phyloP scores from a whole-genome alignment of 2,113 vertebrate genomes.

The Stigmatopora nigra region DNA sequence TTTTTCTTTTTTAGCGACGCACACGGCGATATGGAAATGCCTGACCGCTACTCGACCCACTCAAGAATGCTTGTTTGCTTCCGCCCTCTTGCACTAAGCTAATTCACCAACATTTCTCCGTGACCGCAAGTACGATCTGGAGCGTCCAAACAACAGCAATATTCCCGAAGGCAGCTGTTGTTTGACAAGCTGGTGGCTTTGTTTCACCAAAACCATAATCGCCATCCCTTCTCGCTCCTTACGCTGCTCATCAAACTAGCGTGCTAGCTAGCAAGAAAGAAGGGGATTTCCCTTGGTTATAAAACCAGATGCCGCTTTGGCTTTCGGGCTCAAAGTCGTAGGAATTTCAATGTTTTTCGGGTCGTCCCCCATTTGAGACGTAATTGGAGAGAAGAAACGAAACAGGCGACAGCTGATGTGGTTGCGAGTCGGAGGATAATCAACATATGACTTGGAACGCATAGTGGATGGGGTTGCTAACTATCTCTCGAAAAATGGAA shows the following conservation, averaged over 20 bases:
- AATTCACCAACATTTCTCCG: constrained; percentile 37
- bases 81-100: constrained; percentile 16
- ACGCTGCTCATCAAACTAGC: constrained; percentile 23
- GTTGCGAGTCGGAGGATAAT: constrained; percentile 43
- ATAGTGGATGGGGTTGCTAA: background rate
- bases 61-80: constrained; percentile 30
- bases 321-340: constrained; percentile 46
- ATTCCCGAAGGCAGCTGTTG: constrained; percentile 45
- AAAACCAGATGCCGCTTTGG: constrained; percentile 38
- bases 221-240: constrained; percentile 24
- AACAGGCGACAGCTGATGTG: constrained; percentile 63
- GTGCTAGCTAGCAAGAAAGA: constrained; percentile 40
- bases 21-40: constrained; percentile 19
- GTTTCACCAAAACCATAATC: constrained; percentile 60
- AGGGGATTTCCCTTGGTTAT: constrained; percentile 48
- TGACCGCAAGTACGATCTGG: constrained; percentile 36
- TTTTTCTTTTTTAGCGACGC: constrained; percentile 14
- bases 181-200: constrained; percentile 61
- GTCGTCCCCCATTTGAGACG: constrained; percentile 48
- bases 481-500: too few species aligned
- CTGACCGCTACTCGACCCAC: constrained; percentile 30
- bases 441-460: constrained; percentile 68
- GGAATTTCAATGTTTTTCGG: constrained; percentile 55
- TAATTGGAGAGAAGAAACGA: constrained; percentile 50
- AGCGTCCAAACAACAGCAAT: constrained; percentile 34